A percentile compares a stretch with the other conserved stretches of the same genome.
Conservation (phyloP, 1,140 invertebrate genomes). For the Drosophila bocqueti region DNA sequence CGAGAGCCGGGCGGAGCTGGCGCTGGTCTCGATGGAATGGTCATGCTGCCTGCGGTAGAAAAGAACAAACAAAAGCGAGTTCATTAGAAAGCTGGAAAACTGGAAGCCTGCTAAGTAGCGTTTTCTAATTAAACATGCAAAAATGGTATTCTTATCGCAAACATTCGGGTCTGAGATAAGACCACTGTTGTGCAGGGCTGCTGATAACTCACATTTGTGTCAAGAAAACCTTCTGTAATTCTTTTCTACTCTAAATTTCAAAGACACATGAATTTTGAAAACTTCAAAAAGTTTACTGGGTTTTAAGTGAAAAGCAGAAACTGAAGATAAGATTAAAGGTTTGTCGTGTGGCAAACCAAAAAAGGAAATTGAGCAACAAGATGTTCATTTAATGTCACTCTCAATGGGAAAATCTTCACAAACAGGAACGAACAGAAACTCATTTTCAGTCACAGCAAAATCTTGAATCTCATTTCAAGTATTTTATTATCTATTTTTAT, state of each 20-base stretch:
- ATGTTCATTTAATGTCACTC: neutral
- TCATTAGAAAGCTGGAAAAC: neutral
- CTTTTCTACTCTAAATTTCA: conserved; percentile 36
- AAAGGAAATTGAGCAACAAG: neutral
- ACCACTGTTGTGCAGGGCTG: neutral
- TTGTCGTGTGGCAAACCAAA: neutral
- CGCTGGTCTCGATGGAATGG: conserved; percentile 83
- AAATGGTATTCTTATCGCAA: conserved; percentile 30
- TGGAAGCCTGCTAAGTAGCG: neutral
- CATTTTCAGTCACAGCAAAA: neutral
- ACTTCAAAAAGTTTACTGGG: conserved; percentile 11
- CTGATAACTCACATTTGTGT: conserved; percentile 14
- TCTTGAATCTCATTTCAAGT: neutral
- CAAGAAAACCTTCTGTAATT: neutral
- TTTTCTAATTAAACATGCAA: conserved; percentile 33
- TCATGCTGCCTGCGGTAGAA: conserved; percentile 62
- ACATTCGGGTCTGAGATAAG: conserved; percentile 21
- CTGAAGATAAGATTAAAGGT: neutral
- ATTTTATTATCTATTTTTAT: neutral
- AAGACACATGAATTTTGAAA: conserved; percentile 13
- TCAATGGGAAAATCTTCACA: neutral
- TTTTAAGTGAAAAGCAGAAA: neutral
- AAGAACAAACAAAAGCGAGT: conserved; percentile 4
- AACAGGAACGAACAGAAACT: neutral
- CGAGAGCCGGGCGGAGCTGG: conserved; percentile 80